These are phyloP conservation scores for Calidris pugnax DNA, from an alignment of 2,113 vertebrate genomes.

Conservation along the genomic window DNA sequence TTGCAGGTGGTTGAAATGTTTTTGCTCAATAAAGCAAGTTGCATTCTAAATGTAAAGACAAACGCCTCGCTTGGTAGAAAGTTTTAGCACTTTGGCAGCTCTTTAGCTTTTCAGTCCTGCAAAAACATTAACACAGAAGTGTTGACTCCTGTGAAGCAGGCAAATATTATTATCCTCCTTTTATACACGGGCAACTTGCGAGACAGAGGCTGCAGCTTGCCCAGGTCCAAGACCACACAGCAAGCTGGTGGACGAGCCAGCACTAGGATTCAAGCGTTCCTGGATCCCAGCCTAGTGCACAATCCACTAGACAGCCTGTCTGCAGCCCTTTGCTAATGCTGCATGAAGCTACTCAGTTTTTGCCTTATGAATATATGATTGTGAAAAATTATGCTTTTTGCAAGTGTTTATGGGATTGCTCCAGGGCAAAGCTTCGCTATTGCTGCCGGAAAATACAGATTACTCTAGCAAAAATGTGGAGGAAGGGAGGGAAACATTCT, in stretches of 20 bases:
- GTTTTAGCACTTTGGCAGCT: background rate
- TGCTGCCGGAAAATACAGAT: constrained; percentile 27
- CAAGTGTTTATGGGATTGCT: constrained; percentile 47
- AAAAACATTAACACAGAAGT: constrained; percentile 9
- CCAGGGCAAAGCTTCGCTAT: background rate
- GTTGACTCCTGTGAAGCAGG: constrained; percentile 9
- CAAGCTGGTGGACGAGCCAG: constrained; percentile 42
- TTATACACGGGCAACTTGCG: background rate
- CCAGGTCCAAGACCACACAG: constrained; percentile 63
- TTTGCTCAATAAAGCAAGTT: background rate
- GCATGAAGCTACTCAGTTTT: constrained; percentile 5
- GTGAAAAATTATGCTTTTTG: constrained; percentile 47
- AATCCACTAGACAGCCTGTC: constrained; percentile 66
- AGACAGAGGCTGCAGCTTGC: constrained; percentile 33
- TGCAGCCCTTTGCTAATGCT: constrained; percentile 33
- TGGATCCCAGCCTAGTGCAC: constrained; percentile 61
- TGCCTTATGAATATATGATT: constrained; percentile 47
- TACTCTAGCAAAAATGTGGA: background rate
- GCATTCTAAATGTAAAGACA: background rate
- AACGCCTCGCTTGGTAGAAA: background rate
- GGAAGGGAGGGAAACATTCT: background rate
- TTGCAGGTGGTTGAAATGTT: background rate
- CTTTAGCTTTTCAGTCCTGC: background rate
- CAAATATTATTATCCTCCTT: constrained; percentile 47
- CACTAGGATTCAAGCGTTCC: constrained; percentile 51